Evolutionary conservation across 2,797 vertebrate genomes (phyloP).

Genomic region (Chaunax sp.): DNA sequence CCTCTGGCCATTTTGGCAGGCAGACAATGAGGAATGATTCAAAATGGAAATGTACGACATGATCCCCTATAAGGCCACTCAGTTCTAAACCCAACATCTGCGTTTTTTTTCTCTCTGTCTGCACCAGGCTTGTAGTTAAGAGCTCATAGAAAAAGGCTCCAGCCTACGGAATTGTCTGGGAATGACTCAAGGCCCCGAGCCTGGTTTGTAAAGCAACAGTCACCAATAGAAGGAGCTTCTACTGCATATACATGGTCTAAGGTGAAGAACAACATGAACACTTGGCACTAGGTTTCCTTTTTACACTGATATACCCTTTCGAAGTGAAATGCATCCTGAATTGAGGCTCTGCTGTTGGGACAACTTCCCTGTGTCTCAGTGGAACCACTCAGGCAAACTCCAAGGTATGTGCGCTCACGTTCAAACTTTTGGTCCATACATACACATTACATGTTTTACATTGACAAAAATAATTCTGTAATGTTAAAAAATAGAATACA

Average conservation of each 20-base stretch:
- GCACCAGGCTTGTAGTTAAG: slow-evolving; percentile 64
- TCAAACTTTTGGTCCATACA: slow-evolving; percentile 85
- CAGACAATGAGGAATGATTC: slow-evolving; percentile 80
- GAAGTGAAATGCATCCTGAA: slow-evolving; percentile 42
- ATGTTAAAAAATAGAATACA: slow-evolving; percentile 87
- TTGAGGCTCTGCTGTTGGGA: slow-evolving; percentile 55
- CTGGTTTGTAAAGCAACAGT: slow-evolving; percentile 71
- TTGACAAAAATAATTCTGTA: slow-evolving; percentile 86
- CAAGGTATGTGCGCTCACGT: slow-evolving; percentile 49
- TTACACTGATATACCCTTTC: slow-evolving; percentile 61
- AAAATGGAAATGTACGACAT: slow-evolving; percentile 77
- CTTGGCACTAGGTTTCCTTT: slow-evolving; percentile 79
- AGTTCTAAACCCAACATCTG: slow-evolving; percentile 78
- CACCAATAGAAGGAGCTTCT: slow-evolving; percentile 74
- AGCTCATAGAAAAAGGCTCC: slow-evolving; percentile 57
- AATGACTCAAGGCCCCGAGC: slow-evolving; percentile 64
- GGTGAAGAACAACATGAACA: slow-evolving; percentile 76
- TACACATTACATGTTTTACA: slow-evolving; percentile 81
- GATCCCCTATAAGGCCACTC: slow-evolving; percentile 85
- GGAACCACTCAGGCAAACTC: slow-evolving; percentile 72
- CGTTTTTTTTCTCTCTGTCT: slow-evolving; percentile 72
- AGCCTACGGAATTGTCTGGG: slow-evolving; percentile 53
- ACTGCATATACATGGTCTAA: slow-evolving; percentile 80
- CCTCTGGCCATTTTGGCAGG: slow-evolving; percentile 79
- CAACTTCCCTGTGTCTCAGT: slow-evolving; percentile 63